Conservation (phyloP, 2,113 vertebrate genomes). For the Todiramphus chloris region DNA sequence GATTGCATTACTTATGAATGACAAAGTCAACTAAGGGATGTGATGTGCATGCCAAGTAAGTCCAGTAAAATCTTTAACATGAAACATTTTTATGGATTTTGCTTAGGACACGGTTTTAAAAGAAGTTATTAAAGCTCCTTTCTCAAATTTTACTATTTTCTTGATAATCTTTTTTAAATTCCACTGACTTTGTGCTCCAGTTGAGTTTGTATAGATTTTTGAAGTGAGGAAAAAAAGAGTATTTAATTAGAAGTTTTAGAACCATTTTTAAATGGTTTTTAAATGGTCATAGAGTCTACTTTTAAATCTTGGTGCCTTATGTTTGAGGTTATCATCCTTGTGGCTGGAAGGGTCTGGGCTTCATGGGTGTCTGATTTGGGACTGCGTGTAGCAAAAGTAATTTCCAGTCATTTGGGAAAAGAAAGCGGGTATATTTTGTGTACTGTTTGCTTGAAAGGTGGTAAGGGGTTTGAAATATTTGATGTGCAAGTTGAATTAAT, state of each 20-base stretch:
- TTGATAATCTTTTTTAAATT: conserved; percentile 7
- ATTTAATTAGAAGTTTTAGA: conserved; percentile 15
- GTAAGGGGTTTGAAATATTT: not conserved
- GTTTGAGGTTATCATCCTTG: not conserved
- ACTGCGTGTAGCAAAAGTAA: not conserved
- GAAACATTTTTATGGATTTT: not conserved
- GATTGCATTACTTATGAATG: not conserved
- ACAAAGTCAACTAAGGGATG: not conserved
- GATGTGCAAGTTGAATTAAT: not conserved
- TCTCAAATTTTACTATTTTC: not conserved
- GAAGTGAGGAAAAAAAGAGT: not conserved
- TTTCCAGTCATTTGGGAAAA: not conserved
- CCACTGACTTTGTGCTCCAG: not conserved
- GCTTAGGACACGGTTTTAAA: not conserved
- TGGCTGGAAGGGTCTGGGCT: not conserved
- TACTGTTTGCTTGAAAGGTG: conserved; percentile 9
- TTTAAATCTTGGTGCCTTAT: not conserved
- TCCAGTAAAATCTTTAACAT: not conserved
- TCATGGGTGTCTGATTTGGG: not conserved
- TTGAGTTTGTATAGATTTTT: conserved; percentile 24
- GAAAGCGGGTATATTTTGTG: not conserved
- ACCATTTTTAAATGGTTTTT: not conserved
- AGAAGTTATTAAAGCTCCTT: not conserved
- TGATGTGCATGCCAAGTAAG: not conserved
- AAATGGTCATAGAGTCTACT: not conserved